phyloP scores from a whole-genome alignment of 2,113 vertebrate species.

The Podilymbus podiceps region DNA sequence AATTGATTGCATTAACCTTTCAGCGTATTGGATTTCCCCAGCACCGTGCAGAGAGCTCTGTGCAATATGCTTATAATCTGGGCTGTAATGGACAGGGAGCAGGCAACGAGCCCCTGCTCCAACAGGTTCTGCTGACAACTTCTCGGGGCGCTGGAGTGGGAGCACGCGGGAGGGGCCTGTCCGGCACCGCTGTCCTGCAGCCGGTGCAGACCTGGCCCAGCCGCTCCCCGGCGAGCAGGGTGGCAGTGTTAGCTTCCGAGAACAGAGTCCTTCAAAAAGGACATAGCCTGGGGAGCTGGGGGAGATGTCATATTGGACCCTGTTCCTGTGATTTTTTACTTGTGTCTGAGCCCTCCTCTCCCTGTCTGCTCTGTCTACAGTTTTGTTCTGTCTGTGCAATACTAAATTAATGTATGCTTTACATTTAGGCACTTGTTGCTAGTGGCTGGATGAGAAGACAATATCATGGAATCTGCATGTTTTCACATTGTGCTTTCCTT shows the following conservation, averaged over 20 bases:
- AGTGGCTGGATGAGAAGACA: not conserved
- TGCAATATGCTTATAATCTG: conserved; percentile 99
- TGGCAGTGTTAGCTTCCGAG: too few species aligned
- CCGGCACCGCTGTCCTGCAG: not conserved
- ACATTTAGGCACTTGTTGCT: not conserved
- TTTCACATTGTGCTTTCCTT: not conserved
- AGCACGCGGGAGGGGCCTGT: accelerated
- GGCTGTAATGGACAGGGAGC: conserved; percentile 98
- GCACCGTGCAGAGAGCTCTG: conserved; percentile 96
- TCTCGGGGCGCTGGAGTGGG: not conserved
- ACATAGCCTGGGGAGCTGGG: not conserved
- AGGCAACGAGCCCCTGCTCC: conserved; percentile 93
- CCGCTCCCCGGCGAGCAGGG: not conserved
- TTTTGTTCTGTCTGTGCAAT: not conserved
- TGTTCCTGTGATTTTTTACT: not conserved
- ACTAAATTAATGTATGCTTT: not conserved
- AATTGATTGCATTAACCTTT: conserved; percentile 99
- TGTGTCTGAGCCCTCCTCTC: not conserved
- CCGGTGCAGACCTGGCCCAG: accelerated
- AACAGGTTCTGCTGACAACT: conserved; percentile 71
- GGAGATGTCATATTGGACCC: not conserved
- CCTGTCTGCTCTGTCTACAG: not conserved
- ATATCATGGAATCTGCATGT: not conserved
- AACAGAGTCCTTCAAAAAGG: not conserved
- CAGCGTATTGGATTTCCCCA: conserved; percentile 99